Percentiles rank a stretch among this genome's conserved stretches.
Evolutionary conservation across 1,140 invertebrate genomes (phyloP).

Genomic region (Drosophila triauraria): DNA sequence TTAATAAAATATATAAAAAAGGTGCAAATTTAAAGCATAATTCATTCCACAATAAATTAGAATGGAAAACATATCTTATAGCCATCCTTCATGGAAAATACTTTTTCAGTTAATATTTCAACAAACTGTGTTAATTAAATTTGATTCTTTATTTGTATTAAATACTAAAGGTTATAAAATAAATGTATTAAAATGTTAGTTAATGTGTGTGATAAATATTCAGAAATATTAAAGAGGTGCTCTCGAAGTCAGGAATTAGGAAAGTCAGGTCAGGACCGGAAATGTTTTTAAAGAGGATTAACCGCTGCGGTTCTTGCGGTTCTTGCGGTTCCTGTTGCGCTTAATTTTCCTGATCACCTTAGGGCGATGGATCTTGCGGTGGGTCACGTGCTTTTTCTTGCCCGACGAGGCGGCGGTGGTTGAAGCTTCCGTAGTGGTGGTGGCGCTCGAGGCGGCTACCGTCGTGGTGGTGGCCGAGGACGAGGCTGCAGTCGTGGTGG

Average conservation of each 20-base stretch:
- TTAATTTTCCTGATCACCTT: background rate
- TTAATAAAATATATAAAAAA: background rate
- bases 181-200: too few relatives aligned
- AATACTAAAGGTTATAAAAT: too few relatives aligned
- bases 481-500: background rate
- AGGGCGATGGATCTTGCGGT: constrained; percentile 9
- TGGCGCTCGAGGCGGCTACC: background rate
- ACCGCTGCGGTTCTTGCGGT: constrained; percentile 3
- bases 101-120: too few relatives aligned
- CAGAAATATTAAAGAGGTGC: background rate
- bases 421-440: constrained; percentile 15
- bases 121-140: too few relatives aligned
- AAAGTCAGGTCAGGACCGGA: background rate
- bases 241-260: too few relatives aligned
- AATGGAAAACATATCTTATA: too few relatives aligned
- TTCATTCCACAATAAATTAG: too few relatives aligned
- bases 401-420: background rate
- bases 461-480: constrained; percentile 15
- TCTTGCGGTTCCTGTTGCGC: background rate
- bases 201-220: too few relatives aligned
- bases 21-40: too few relatives aligned
- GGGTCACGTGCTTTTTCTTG: constrained; percentile 11
- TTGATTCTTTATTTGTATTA: too few relatives aligned
- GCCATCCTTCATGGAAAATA: too few relatives aligned
- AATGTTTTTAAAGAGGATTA: background rate